A percentile compares a stretch with the other conserved stretches of the same genome.
Evolutionary conservation across 2,888 invertebrate genomes (phyloP).

Genomic region (Sicus ferrugineus): DNA sequence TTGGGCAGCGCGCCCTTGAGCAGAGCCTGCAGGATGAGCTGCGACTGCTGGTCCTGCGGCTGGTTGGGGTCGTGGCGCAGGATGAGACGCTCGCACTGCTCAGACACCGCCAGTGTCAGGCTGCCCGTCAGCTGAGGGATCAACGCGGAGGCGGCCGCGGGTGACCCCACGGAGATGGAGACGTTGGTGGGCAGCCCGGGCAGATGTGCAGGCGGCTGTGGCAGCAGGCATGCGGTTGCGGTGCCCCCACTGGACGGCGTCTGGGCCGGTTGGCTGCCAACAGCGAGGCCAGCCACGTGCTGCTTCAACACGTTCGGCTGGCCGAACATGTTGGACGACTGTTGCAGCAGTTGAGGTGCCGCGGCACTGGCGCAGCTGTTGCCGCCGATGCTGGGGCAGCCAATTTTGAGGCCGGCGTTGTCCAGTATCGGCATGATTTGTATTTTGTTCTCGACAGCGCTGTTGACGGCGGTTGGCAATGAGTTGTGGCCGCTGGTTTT

Average conservation of each 20-base stretch:
- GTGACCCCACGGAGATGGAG: constrained; percentile 57
- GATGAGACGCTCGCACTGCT: constrained; percentile 73
- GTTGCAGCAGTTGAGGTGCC: neutral
- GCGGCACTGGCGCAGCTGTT: constrained; percentile 38
- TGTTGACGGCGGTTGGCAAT: constrained; percentile 53
- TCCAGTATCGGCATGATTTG: constrained; percentile 65
- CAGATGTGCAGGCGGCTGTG: constrained; percentile 38
- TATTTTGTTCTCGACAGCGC: constrained; percentile 64
- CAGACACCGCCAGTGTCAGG: constrained; percentile 72
- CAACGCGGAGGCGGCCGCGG: constrained; percentile 58
- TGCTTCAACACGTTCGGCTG: constrained; percentile 43
- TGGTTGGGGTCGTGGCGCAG: constrained; percentile 72
- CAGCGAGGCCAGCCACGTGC: constrained; percentile 53
- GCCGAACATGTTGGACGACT: constrained; percentile 29
- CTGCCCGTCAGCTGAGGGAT: constrained; percentile 71
- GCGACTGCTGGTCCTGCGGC: constrained; percentile 67
- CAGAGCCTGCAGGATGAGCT: constrained; percentile 63
- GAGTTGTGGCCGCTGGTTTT: constrained; percentile 53
- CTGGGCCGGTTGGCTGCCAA: constrained; percentile 38
- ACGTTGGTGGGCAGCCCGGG: constrained; percentile 54
- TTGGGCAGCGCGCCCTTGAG: constrained; percentile 63
- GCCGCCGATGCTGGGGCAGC: constrained; percentile 36
- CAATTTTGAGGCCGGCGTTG: constrained; percentile 31
- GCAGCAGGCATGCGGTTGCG: constrained; percentile 23
- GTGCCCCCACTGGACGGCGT: too few relatives aligned